Evolutionary conservation across 2,888 invertebrate species (phyloP), one percentile per base, ranked within the genome.

Genomic region (Eilema griseolum): DNA sequence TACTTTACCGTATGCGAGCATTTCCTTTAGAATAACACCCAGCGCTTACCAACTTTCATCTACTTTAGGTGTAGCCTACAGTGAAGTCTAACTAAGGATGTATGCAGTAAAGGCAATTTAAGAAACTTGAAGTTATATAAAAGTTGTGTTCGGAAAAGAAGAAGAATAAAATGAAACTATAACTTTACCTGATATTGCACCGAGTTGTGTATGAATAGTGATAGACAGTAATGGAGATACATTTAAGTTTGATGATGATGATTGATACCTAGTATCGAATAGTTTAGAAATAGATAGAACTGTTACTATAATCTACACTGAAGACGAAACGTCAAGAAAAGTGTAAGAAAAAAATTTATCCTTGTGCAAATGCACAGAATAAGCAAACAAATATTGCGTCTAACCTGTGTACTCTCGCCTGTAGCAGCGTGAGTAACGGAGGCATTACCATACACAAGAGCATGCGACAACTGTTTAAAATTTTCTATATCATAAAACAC

Each of bases 391-490:
- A 46, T 59, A 62, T 33, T 16, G 26, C 28, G 28, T 16, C 52
- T 57, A 31, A 59, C 62, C 41, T 46, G 33, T 59, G 57, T 66
- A 66, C 37, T 14, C 59, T 23, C 31, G 31, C 67, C 69, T 61
- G 46, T 85, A 67, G 72, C 74, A 88, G 89, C 88, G 88, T 88
- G 85, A 87, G 88, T 89, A 87, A 92, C 89, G 86, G 85, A 85
- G 86, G 89, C 90, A 89, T 91, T 90, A 89, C 86, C 88, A 88
- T 88, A 88, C 82, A 86, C 86, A 81, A 85, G 85, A 87, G 85
- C 88, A 88, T 86, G 83, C 85, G 81, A 88, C 85, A 81, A 76
- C 57, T 82, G 87, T 85, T 89, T 89, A 82, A 87, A 86, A 89
- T 88, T 90, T 90, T 89, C 90, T 83, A 84, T 84, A 78, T 86